Percentiles rank a stretch among this genome's conserved stretches.
Evolutionary conservation across 2,113 vertebrate genomes (phyloP).

Genomic region (Chaetodon trifascialis): DNA sequence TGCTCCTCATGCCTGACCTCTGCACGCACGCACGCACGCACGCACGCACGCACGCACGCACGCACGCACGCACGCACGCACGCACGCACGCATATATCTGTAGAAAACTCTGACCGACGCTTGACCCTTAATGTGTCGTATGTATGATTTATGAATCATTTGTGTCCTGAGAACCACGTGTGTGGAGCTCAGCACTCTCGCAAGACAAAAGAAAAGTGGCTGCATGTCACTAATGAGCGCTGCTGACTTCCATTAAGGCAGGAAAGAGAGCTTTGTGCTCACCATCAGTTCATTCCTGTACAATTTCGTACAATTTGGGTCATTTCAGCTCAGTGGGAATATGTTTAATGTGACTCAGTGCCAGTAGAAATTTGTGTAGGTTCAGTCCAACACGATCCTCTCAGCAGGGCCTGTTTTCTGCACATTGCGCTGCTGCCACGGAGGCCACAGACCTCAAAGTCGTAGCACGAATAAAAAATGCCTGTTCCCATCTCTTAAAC

Average conservation of each 20-base stretch:
- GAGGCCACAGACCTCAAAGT: too few relatives aligned
- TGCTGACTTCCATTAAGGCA: constrained; percentile 25
- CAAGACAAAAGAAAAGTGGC: neutral
- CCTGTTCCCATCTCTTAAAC: too few relatives aligned
- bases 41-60: neutral
- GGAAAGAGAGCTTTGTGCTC: neutral
- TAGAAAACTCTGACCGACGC: constrained; percentile 19
- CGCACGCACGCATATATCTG: neutral
- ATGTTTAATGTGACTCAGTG: neutral
- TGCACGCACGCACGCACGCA: neutral
- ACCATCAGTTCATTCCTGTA: neutral
- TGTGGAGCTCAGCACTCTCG: neutral
- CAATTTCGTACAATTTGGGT: neutral
- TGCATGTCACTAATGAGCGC: neutral
- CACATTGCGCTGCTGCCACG: too few relatives aligned
- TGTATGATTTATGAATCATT: constrained; percentile 59
- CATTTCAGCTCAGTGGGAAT: neutral
- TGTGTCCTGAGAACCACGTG: constrained; percentile 9
- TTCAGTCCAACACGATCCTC: neutral
- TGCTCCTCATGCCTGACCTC: neutral
- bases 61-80: neutral
- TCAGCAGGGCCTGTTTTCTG: too few relatives aligned
- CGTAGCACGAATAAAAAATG: too few relatives aligned
- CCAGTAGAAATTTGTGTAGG: neutral
- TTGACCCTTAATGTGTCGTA: constrained; percentile 48